Evolutionary conservation across 1,140 invertebrate species (phyloP), one percentile per base, ranked within the genome.

Genomic region (Aradophagus sp.): DNA sequence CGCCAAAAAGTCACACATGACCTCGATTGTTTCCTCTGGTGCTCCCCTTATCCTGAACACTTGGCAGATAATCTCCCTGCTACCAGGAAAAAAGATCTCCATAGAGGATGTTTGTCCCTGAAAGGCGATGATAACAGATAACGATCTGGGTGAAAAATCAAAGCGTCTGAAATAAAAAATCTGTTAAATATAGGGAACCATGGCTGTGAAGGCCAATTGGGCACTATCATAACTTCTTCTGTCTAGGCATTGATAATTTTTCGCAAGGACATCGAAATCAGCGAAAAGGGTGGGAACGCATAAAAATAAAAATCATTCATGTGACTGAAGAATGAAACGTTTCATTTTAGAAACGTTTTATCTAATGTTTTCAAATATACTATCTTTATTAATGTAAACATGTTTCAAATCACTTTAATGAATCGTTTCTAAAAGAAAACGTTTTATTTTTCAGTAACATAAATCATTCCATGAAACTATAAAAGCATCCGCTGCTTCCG

Each of bases 231-330:
- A 11, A 78, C 58, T 6, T 72, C 75, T 35, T 48, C 39, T 19
- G 75, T 71, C 38, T 53, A 39, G 23, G 80, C 77, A 15, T 23
- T 3, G 8, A 68, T 63, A n/a, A 78, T 75, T 62, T 77, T 79
- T 76, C 76, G 11, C 8, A 62, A 38, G 2, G 27, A n/a, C 8
- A 16, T 4, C 1, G 10, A 14, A 1, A 50, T 17, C 11, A 77
- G n/a, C 0, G 63, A 20, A 59, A 81, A 81, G 1, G 70, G 77
- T 1, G 68, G 73, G 27, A 78, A 76, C 8, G 66, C 73, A 32
- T 74, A 77, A 32, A 74, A 74, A 29, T 53, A 23, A 1, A 38
- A n/a, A n/a, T n/a, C n/a, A n/a, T n/a, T n/a, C n/a, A n/a, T n/a
- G n/a, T n/a, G n/a, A n/a, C n/a, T n/a, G n/a, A n/a, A n/a, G n/a